Percentiles rank a stretch among this genome's conserved stretches.
Evolutionary conservation across 92 coral and sea anemone species (phyloP).

Genomic region (Porites lobata): DNA sequence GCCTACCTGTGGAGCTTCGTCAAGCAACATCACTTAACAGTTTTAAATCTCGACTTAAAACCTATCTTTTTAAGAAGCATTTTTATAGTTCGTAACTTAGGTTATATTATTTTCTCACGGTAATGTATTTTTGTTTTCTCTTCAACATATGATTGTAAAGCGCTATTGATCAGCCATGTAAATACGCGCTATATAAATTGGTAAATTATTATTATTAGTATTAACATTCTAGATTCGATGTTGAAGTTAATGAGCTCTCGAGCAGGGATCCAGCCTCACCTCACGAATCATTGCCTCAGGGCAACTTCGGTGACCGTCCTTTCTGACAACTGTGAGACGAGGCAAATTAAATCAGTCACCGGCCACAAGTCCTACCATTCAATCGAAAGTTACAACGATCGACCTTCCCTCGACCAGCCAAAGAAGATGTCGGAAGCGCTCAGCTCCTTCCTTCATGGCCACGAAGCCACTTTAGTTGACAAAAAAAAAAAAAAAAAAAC

Average conservation of each 20-base stretch:
- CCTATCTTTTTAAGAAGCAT: no score
- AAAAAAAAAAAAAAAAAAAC: slow-evolving; percentile 27
- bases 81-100: no score
- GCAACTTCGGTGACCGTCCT: slow-evolving; percentile 4
- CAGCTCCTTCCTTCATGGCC: slow-evolving; percentile 24
- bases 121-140: no score
- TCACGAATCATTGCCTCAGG: slow-evolving; percentile 22
- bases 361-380: not conserved
- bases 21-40: no score
- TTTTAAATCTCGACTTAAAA: not conserved
- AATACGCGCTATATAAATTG: no score
- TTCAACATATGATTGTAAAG: no score
- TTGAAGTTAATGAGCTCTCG: slow-evolving; percentile 13
- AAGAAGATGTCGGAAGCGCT: not conserved
- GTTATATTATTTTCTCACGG: no score
- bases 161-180: no score
- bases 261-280: slow-evolving; percentile 4
- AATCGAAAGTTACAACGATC: no score
- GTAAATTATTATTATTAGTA: no score
- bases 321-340: not conserved
- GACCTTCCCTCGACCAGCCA: not conserved
- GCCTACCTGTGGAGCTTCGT: no score
- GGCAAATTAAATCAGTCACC: not conserved
- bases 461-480: slow-evolving; percentile 13
- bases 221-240: not conserved